Conservation (phyloP, 2,113 vertebrate species). For the Osmerus mordax region DNA sequence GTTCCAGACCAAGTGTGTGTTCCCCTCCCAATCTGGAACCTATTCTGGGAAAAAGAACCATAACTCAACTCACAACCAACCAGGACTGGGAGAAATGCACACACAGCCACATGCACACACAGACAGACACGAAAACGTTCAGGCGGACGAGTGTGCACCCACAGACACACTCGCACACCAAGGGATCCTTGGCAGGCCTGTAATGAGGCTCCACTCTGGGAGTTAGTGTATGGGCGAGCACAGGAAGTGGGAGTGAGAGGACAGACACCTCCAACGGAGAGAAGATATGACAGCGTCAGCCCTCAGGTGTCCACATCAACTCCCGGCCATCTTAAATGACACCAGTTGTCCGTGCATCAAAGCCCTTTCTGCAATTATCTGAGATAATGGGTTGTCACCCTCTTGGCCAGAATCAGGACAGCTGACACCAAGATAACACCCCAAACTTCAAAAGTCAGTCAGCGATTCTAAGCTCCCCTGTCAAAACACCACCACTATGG, state of each 20-base stretch:
- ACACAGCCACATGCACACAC: not conserved
- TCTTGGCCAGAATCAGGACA: constrained; percentile 48
- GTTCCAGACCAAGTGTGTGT: constrained; percentile 29
- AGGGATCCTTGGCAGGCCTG: not conserved
- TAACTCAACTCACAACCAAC: constrained; percentile 56
- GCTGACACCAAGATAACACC: constrained; percentile 64
- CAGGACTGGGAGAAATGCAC: constrained; percentile 17
- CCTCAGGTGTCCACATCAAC: no score
- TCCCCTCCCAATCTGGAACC: constrained; percentile 37
- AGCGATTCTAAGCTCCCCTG: constrained; percentile 53
- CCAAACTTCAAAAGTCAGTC: constrained; percentile 59
- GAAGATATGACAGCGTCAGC: constrained; percentile 38
- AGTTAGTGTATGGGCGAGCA: not conserved
- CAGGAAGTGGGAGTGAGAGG: constrained; percentile 32
- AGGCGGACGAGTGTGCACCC: not conserved
- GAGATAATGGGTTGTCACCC: constrained; percentile 40
- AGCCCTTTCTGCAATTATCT: constrained; percentile 37
- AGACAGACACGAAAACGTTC: not conserved
- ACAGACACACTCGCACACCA: not conserved
- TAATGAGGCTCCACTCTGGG: not conserved
- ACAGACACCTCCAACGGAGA: constrained; percentile 55
- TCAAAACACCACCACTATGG: constrained; percentile 59
- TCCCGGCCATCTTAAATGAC: constrained; percentile 54
- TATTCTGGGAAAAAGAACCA: constrained; percentile 58
- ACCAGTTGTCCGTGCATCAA: constrained; percentile 70